Percentiles rank a stretch among this genome's conserved stretches.
These are phyloP conservation scores for Sweltsa coloradensis DNA, from an alignment of 1,140 invertebrate species.

Conservation along the genomic window DNA sequence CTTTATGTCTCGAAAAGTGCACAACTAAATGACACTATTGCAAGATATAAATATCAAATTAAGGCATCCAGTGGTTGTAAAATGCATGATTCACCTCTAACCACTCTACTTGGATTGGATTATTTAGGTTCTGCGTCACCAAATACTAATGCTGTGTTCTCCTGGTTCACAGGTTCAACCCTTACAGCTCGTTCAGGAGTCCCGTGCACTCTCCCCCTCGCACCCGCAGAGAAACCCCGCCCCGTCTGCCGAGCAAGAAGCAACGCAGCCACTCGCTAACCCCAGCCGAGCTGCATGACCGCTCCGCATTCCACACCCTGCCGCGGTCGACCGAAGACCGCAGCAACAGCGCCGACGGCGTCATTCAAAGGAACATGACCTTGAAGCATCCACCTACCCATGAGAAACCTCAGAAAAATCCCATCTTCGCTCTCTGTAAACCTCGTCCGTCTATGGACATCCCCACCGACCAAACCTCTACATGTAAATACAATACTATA, in stretches of 20 bases:
- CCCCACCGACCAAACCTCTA: no score
- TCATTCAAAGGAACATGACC: no score
- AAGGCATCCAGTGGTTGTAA: no score
- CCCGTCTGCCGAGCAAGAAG: constrained; percentile 50
- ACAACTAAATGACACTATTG: no score
- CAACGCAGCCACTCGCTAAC: constrained; percentile 53
- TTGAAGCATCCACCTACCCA: no score
- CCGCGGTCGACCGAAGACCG: constrained; percentile 30
- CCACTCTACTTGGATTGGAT: background rate
- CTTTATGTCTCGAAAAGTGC: no score
- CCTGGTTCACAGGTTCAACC: constrained; percentile 7
- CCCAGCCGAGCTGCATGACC: constrained; percentile 36
- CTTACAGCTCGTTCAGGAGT: constrained; percentile 20
- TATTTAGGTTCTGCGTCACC: background rate
- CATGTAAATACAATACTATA: no score
- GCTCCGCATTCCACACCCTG: constrained; percentile 15
- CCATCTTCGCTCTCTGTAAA: no score
- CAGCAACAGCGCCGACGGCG: constrained; percentile 46
- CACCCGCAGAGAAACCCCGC: constrained; percentile 39
- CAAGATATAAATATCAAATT: no score
- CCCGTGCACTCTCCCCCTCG: constrained; percentile 37
- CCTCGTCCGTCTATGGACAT: no score
- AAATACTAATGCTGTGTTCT: background rate
- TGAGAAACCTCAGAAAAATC: no score
- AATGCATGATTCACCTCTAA: background rate